Evolutionary conservation across 2,888 invertebrate genomes (phyloP), one percentile per base, ranked within the genome.

Genomic region (Drosophila mulleri): DNA sequence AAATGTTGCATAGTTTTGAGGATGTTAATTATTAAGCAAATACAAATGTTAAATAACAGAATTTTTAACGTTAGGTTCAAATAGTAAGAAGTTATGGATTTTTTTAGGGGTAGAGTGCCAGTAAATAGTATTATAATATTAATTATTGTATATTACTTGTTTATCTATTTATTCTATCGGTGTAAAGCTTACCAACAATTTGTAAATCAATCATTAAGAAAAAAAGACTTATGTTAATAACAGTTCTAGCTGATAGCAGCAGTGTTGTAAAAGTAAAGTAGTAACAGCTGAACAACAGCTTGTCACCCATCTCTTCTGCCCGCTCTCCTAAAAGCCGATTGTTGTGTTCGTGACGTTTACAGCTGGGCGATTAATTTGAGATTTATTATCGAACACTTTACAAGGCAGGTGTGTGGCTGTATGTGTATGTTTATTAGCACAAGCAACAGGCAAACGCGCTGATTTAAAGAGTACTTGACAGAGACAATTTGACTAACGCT

Each of bases 321-420:
- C 41, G 23, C 39, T 2, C 1, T 32, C 48, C 23, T 18, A 50
- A 50, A 50, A 32, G 12, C 18, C 29, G 32, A 18, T 35, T 50
- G 50, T 50, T 50, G 50, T 35, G 12, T 18, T 35, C 50, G 3
- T 29, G 20, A 23, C 37, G 20, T 54, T 67, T 61, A 62, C 78
- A 72, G 68, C 68, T 78, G 74, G 7, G 45, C 48, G 50, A 48
- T 47, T 63, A 37, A 72, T 67, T 57, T 52, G 50, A 23, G n/a
- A 39, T 57, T 69, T 70, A 79, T 69, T 70, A 79, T 70, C 75
- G 26, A 64, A n/a, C 76, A 83, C 72, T 82, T 87, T 87, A 73
- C 78, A 69, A 66, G 67, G 52, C 75, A 64, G 42, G 62, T 63
- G 70, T 45, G 42, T n/a, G 12, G 58, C 53, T 67, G 20, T 47